These are phyloP conservation scores for Dinocampus coccinellae DNA, from an alignment of 2,888 invertebrate species.

Conservation along the genomic window DNA sequence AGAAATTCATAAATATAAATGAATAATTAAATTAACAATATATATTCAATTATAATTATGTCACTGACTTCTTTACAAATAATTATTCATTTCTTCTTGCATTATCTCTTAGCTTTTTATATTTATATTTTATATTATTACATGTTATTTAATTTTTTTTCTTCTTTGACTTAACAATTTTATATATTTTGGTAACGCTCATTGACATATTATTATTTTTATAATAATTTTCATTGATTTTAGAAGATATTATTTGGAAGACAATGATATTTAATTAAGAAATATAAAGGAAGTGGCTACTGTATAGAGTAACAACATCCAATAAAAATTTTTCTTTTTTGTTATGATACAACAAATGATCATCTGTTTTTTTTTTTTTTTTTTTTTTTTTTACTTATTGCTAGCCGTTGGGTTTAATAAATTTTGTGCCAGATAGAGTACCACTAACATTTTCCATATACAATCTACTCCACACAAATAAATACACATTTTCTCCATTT, in stretches of 20 bases:
- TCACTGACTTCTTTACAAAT: conserved; percentile 5
- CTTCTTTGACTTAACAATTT: conserved; percentile 41
- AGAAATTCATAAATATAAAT: too few species aligned
- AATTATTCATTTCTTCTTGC: conserved; percentile 12
- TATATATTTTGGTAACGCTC: conserved; percentile 37
- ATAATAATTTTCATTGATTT: conserved; percentile 21
- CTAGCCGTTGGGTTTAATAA: too few species aligned
- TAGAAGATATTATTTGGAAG: conserved; percentile 41
- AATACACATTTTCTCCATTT: conserved; percentile 21
- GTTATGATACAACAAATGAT: too few species aligned
- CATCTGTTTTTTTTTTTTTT: too few species aligned
- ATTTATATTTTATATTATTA: conserved; percentile 31
- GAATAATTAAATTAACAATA: too few species aligned
- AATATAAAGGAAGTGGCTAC: neutral
- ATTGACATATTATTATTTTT: conserved; percentile 26
- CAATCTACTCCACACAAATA: too few species aligned
- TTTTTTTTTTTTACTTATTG: too few species aligned
- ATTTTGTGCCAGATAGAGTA: too few species aligned
- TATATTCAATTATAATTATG: too few species aligned
- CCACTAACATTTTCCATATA: too few species aligned
- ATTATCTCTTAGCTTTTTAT: conserved; percentile 24
- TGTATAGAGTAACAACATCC: neutral
- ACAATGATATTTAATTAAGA: conserved; percentile 22
- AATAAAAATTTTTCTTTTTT: conserved; percentile 2
- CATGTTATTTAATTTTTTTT: conserved; percentile 25